Percentiles rank a stretch among this genome's conserved stretches.
These are phyloP conservation scores for Phylloscopus trochilus DNA, from an alignment of 2,113 vertebrate genomes.

Conservation along the genomic window DNA sequence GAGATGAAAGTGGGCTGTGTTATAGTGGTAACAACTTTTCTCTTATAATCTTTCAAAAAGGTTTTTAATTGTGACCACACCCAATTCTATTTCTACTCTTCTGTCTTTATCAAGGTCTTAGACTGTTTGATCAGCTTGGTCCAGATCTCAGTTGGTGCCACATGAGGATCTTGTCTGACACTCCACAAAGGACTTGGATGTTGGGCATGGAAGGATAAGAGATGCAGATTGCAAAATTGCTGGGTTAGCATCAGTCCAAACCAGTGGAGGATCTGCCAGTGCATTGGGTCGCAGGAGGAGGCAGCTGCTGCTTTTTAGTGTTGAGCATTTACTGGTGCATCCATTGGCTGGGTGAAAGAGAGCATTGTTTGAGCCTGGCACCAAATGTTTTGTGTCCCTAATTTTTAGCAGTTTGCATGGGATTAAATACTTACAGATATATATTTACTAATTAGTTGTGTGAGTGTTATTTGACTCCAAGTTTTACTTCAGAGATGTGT, in stretches of 20 bases:
- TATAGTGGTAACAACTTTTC: not conserved
- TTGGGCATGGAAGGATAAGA: not conserved
- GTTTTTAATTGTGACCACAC: not conserved
- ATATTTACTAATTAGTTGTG: not conserved
- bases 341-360: not conserved
- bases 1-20: not conserved
- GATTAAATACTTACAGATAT: not conserved
- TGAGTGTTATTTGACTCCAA: not conserved
- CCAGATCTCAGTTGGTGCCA: not conserved
- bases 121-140: accelerated
- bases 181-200: not conserved
- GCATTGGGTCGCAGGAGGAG: not conserved
- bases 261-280: not conserved
- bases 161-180: not conserved
- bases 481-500: not conserved
- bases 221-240: not conserved
- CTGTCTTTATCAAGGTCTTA: not conserved
- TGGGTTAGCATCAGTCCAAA: not conserved
- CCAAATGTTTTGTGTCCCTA: not conserved
- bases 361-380: not conserved
- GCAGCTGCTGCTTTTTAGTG: not conserved
- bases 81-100: not conserved
- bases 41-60: accelerated
- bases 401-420: not conserved
- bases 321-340: not conserved